Conservation (phyloP, 2,797 vertebrate species). For the Sebastes vulpes region DNA sequence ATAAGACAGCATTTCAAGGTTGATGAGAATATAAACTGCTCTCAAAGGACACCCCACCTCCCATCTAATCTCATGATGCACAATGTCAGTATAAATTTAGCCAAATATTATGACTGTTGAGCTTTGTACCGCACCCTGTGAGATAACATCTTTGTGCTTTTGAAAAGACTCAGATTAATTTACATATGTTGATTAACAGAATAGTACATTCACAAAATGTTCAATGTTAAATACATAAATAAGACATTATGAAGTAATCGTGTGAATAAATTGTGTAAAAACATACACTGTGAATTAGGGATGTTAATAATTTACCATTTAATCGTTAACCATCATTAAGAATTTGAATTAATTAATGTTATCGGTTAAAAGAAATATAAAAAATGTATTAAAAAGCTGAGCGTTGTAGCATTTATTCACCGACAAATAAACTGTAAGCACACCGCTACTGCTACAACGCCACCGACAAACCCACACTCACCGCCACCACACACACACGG, state of each 20-base stretch:
- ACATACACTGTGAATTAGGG: neutral
- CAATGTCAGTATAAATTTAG: neutral
- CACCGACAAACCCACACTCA: no score
- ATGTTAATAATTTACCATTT: no score
- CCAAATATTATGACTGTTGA: neutral
- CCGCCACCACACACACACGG: no score
- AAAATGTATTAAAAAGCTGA: no score
- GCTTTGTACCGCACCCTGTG: neutral
- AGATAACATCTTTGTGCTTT: neutral
- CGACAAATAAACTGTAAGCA: no score
- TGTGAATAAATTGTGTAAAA: neutral
- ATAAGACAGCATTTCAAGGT: constrained; percentile 26
- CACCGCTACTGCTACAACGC: no score
- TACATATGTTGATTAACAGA: neutral
- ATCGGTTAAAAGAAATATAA: no score
- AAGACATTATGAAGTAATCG: neutral
- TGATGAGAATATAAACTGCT: constrained; percentile 27
- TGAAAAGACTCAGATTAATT: neutral
- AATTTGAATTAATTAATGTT: no score
- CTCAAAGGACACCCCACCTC: neutral
- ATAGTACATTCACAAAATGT: neutral
- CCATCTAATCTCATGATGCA: neutral
- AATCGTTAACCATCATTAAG: no score
- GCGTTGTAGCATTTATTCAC: no score
- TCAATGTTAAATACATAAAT: neutral